Conservation (phyloP, 2,113 vertebrate genomes). For the Bolborhynchus lineola region DNA sequence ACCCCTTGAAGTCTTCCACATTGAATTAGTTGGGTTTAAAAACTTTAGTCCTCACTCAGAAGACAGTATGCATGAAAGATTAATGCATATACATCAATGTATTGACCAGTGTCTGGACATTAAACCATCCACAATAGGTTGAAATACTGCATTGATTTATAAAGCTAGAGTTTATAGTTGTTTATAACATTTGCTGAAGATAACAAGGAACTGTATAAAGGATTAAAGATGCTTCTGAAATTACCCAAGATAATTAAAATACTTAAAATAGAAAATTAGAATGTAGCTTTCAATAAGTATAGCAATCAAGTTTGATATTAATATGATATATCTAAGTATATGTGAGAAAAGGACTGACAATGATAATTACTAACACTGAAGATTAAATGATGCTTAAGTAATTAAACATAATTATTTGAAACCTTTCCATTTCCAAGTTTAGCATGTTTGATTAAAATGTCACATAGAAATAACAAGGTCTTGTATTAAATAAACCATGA, state of each 20-base stretch:
- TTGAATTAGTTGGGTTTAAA: neutral
- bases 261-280: neutral
- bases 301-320: constrained; percentile 2
- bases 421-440: neutral
- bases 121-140: neutral
- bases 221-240: neutral
- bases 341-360: constrained; percentile 20
- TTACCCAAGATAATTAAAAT: neutral
- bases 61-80: neutral
- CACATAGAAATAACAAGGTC: neutral
- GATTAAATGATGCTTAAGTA: constrained; percentile 11
- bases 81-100: neutral
- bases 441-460: constrained; percentile 27
- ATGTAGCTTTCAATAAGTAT: neutral
- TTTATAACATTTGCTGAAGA: neutral
- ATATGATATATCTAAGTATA: neutral
- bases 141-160: neutral
- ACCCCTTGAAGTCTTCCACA: neutral
- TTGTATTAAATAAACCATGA: neutral
- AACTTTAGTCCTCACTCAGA: neutral
- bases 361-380: constrained; percentile 20
- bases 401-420: constrained; percentile 47
- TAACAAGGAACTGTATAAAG: neutral
- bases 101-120: neutral
- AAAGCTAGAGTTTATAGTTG: neutral